Evolutionary conservation across 1,140 invertebrate species (phyloP).

Genomic region (Drosophila miranda): DNA sequence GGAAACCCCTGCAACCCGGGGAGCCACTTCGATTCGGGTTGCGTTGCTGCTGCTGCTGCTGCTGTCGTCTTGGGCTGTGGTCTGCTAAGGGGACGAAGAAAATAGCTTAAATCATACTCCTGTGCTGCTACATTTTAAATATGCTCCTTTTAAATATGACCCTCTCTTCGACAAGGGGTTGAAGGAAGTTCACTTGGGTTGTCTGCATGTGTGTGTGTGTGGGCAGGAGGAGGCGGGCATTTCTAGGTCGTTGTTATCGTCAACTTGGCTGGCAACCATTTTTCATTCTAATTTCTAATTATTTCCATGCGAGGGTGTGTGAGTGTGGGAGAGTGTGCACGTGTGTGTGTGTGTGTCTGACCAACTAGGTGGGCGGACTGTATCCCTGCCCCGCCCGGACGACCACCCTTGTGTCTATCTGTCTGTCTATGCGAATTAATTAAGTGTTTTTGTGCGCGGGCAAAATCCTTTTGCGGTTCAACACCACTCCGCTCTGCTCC

Average conservation of each 20-base stretch:
- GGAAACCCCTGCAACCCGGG: constrained; percentile 48
- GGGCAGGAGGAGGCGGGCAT: constrained; percentile 18
- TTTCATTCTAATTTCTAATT: constrained; percentile 82
- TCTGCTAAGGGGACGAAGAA: constrained; percentile 47
- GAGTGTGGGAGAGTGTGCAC: constrained; percentile 15
- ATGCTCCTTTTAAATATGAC: constrained; percentile 45
- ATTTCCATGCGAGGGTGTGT: constrained; percentile 52
- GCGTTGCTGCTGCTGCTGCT: constrained; percentile 18
- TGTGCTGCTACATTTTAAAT: constrained; percentile 63
- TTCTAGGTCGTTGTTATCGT: constrained; percentile 64
- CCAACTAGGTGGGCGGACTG: constrained; percentile 56
- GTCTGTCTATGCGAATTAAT: constrained; percentile 81
- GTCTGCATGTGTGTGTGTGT: constrained; percentile 26
- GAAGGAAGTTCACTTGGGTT: neutral
- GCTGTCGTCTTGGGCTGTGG: constrained; percentile 25
- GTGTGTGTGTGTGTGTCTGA: constrained; percentile 48
- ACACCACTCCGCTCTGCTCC: neutral
- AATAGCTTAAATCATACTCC: constrained; percentile 46
- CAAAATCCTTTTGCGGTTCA: constrained; percentile 81
- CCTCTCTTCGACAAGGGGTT: neutral
- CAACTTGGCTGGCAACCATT: constrained; percentile 63
- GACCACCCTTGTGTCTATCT: constrained; percentile 27
- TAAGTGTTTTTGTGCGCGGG: constrained; percentile 81
- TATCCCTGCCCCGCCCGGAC: constrained; percentile 4
- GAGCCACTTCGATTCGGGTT: constrained; percentile 33